Base-by-base conservation (phyloP, 2,113 vertebrate species). In the Orycteropus afer region DNA sequence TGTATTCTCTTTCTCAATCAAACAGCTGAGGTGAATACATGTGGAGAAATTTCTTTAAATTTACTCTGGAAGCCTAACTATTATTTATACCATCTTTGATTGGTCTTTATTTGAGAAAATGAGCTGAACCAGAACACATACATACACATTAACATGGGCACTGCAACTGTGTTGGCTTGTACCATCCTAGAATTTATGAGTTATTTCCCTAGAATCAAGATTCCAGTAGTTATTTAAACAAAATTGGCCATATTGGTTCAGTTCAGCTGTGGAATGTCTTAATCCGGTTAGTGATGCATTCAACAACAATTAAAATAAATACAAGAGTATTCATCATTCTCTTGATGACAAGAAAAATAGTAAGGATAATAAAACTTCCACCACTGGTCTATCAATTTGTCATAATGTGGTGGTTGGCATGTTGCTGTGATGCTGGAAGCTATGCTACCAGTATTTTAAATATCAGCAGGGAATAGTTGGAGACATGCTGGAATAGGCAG, bases 201-300 rank as follows among this genome's bases (percentile, higher is more conserved):
- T 18, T 49, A 37, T 82, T 11, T 80, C 83, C 83, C 85, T 91
- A 92, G 79, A 90, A 95, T 94, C 89, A 97, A 83, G 89, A 88
- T 80, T 77, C 51, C 25, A 69, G 17, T 55, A 78, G 74, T 95
- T 57, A 94, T 95, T 95, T 93, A 96, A 96, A 94, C 63, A 65
- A 96, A 77, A 96, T 91, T 96, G 96, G 94, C 63, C 89, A 86
- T 96, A 84, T 95, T 97, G 78, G 94, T 91, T 96, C 20, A 27
- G 51, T 91, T 95, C 51, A 92, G 77, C 47, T 83, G 9, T 37
- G 18, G 47, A 51, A 69, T 83, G 57, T 84, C 94, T 97, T 97
- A 93, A 96, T 96, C 89, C 87, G 74, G 51, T 92, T 51, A 92
- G 76, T 42, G 57, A n/a, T 86, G 11, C 76, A 87, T 85, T 95